Evolutionary conservation across 1,140 invertebrate genomes (phyloP), one percentile per base, ranked within the genome.

Genomic region (Steinernema khuongi): DNA sequence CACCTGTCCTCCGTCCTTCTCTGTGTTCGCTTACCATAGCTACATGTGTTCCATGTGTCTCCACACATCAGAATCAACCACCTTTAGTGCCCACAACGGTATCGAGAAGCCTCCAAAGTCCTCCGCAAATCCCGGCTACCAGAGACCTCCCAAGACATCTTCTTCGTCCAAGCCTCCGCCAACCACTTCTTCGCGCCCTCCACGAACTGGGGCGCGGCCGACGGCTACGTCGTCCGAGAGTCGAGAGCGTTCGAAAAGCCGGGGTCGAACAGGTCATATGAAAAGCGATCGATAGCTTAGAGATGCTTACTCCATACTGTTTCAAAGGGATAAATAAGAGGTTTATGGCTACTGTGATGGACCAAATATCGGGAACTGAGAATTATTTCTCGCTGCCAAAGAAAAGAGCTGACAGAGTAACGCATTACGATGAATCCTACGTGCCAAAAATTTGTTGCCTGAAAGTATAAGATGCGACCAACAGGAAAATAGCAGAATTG

Each of bases 81-180:
- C 26, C 22, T 60, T 60, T 60, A 60, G 50, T 22, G 50, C 50
- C 50, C 50, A 60, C 4, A 60, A 60, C 22, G 50, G 50, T 2
- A 60, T 60, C 26, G 50, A 60, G 26, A 60, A 60, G 19, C 50
- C 50, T 22, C 50, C 50, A n/a, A 60, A 60, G 26, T n/a, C 50
- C 22, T 60, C 50, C 11, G 4, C 11, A 14, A 60, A 26, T 22
- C 4, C 14, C 50, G 50, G 50, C 26, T 60, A 60, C 19, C 50
- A 60, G 11, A 60, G 26, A 26, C 50, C 50, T 7, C 50, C 50
- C 7, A 60, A 60, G 19, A 60, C 50, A 22, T 11, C 50, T 22
- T 60, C 50, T 4, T 26, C 50, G 4, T 14, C 50, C 7, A 60
- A 60, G 50, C 50, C 50, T 26, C 50, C 50, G 22, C 4, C 50